Percentiles rank a stretch among this genome's conserved stretches.
Evolutionary conservation across 2,113 vertebrate genomes (phyloP).

Genomic region (Gyps fulvus): DNA sequence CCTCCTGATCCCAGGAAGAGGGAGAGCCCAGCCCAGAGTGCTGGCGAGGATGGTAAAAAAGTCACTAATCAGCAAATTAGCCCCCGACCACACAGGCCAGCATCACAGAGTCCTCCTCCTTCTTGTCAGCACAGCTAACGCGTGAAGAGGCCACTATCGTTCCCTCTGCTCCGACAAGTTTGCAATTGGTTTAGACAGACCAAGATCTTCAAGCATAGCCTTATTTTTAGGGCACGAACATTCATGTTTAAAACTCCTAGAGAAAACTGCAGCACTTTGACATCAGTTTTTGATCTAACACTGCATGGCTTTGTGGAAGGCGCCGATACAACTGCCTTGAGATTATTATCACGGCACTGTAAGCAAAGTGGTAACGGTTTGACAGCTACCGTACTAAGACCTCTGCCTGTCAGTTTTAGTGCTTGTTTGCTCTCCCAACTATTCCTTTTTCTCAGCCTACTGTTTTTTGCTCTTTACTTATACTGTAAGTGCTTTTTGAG

Average conservation of each 20-base stretch:
- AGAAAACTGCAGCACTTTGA: background rate
- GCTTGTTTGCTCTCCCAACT: background rate
- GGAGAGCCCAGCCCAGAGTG: slow-evolving; percentile 8
- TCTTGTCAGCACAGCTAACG: background rate
- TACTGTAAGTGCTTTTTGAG: background rate
- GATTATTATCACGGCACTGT: background rate
- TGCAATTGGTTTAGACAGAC: background rate
- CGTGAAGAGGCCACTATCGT: rapidly evolving
- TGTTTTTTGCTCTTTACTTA: background rate
- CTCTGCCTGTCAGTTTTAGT: background rate
- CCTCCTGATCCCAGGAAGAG: slow-evolving; percentile 51
- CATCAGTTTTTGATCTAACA: background rate
- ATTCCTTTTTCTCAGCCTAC: background rate
- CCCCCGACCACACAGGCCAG: background rate
- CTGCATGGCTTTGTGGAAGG: background rate
- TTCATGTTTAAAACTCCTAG: background rate
- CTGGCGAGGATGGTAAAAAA: slow-evolving; percentile 3
- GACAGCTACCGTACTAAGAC: background rate
- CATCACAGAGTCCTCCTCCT: background rate
- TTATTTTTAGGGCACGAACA: background rate
- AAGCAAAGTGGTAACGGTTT: background rate
- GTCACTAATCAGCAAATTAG: background rate
- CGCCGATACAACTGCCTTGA: background rate
- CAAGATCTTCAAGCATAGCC: background rate
- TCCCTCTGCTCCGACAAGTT: background rate